Percentiles rank a stretch among this genome's conserved stretches.
Evolutionary conservation across 2,113 vertebrate species (phyloP).

Genomic region (Myodes glareolus): DNA sequence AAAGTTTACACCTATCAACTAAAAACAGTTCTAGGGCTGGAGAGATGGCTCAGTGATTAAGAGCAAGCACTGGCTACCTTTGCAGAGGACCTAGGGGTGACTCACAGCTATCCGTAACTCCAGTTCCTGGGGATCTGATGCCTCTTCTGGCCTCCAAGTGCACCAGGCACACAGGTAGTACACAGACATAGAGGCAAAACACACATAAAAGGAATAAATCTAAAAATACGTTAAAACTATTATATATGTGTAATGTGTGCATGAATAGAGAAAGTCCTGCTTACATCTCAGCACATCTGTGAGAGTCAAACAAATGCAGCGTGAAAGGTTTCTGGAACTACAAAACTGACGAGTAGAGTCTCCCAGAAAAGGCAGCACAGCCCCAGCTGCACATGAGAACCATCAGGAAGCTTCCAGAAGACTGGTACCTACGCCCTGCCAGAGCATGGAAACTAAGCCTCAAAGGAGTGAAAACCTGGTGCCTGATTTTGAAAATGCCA

Average conservation of each 20-base stretch:
- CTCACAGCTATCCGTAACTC: background rate
- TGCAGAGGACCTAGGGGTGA: background rate
- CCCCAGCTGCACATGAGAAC: background rate
- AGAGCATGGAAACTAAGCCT: background rate
- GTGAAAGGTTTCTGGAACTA: background rate
- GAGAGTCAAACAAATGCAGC: constrained; percentile 31
- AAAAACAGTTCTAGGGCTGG: background rate
- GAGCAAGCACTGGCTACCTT: background rate
- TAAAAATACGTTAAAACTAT: background rate
- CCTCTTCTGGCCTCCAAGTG: background rate
- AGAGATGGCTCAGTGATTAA: background rate
- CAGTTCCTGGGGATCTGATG: background rate
- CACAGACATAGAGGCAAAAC: background rate
- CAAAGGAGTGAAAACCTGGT: background rate
- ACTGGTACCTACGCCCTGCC: background rate
- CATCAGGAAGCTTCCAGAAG: background rate
- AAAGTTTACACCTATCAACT: constrained; percentile 10
- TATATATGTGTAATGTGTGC: too few species aligned
- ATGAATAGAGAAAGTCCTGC: background rate
- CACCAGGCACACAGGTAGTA: background rate
- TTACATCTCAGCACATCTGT: background rate
- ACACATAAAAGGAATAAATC: background rate
- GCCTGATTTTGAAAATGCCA: background rate
- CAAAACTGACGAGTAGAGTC: background rate
- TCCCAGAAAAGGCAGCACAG: background rate